Evolutionary conservation across 2,797 vertebrate genomes (phyloP).

Genomic region (Ceyx erithaca): DNA sequence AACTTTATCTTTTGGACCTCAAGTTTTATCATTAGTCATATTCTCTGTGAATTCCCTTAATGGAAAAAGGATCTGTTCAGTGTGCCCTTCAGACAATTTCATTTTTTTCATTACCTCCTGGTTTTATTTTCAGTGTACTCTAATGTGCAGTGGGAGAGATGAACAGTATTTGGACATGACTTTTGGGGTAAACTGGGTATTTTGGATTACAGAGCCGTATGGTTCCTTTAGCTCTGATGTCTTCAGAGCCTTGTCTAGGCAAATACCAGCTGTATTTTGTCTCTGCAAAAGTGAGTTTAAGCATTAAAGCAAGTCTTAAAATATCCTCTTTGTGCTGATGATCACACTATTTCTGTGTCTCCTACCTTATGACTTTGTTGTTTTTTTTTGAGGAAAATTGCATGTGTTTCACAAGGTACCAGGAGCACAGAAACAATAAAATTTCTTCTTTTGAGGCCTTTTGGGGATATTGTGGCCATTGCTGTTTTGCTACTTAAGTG

Average conservation of each 20-base stretch:
- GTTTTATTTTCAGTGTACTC: background rate
- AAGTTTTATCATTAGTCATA: background rate
- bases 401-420: background rate
- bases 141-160: background rate
- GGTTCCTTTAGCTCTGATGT: background rate
- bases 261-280: background rate
- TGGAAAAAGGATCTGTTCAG: background rate
- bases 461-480: background rate
- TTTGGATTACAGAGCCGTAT: background rate
- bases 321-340: background rate
- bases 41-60: background rate
- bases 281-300: background rate
- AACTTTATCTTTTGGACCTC: constrained; percentile 1
- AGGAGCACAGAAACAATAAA: background rate
- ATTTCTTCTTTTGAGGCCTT: background rate
- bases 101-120: background rate
- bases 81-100: background rate
- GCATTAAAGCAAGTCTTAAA: background rate
- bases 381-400: background rate
- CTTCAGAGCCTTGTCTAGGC: background rate
- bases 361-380: background rate
- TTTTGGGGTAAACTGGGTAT: background rate
- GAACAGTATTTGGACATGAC: background rate
- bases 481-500: background rate
- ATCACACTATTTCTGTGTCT: background rate